These are phyloP conservation scores for Tipula confusa DNA, from an alignment of 2,888 invertebrate species.

Conservation along the genomic window DNA sequence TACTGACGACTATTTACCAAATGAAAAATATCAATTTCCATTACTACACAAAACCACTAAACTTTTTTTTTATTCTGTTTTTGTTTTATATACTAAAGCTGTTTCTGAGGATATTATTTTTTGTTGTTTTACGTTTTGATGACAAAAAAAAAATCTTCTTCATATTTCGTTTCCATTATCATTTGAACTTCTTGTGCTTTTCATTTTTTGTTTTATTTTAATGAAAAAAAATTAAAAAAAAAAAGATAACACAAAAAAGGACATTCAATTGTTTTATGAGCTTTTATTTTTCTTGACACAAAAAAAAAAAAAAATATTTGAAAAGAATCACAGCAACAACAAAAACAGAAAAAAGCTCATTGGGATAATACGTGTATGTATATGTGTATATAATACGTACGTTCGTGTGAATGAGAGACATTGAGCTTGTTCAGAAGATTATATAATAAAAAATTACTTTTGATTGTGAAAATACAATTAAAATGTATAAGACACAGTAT, in stretches of 20 bases:
- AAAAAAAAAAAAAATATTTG: neutral
- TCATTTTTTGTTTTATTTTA: neutral
- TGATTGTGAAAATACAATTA: conserved; percentile 16
- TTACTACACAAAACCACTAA: neutral
- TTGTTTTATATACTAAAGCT: conserved; percentile 25
- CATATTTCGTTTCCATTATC: neutral
- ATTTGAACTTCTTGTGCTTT: neutral
- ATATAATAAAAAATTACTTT: neutral
- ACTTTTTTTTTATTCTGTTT: too few species aligned
- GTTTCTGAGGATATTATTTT: neutral
- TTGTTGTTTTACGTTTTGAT: neutral
- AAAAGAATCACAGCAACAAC: neutral
- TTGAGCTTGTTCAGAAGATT: neutral
- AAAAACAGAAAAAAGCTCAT: neutral
- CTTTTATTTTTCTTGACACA: conserved; percentile 20
- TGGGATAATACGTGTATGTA: neutral
- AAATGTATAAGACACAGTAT: conserved; percentile 7
- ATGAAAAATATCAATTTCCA: neutral
- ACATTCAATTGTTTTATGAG: conserved; percentile 25
- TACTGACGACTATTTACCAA: neutral
- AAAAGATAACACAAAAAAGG: conserved; percentile 25
- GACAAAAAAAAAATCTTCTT: neutral
- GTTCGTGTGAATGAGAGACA: neutral
- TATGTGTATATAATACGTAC: neutral
- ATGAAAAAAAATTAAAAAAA: neutral